Percentiles rank a stretch among this genome's conserved stretches.
Evolutionary conservation across 2,888 invertebrate species (phyloP).

Genomic region (Hirtodrosophila trivittata): DNA sequence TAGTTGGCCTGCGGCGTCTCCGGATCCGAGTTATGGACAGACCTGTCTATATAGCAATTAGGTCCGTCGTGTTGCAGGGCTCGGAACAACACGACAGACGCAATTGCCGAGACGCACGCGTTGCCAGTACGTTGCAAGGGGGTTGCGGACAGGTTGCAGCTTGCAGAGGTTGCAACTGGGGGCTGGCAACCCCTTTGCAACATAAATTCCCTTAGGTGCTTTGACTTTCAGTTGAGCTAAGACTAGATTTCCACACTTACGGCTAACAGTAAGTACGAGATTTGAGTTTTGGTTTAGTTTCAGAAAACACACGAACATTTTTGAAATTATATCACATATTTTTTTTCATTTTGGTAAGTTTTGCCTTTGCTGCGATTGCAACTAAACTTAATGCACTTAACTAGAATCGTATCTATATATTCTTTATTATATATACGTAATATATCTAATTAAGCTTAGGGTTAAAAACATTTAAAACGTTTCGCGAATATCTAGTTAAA

Average conservation of each 20-base stretch:
- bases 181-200: slow-evolving; percentile 71
- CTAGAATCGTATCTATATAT: slow-evolving; percentile 1
- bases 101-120: slow-evolving; percentile 54
- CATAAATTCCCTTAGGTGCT: slow-evolving; percentile 37
- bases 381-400: too few relatives aligned
- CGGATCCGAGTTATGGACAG: too few relatives aligned
- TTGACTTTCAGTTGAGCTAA: slow-evolving; percentile 22
- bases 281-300: slow-evolving; percentile 30
- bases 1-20: slow-evolving; percentile 31
- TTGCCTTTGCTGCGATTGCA: slow-evolving; percentile 28
- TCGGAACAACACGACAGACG: slow-evolving; percentile 76
- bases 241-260: background rate
- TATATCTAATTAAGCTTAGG: slow-evolving; percentile 64
- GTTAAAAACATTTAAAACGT: slow-evolving; percentile 30
- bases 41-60: too few relatives aligned
- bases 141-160: slow-evolving; percentile 15
- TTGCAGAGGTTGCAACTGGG: slow-evolving; percentile 30
- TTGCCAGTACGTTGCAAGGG: slow-evolving; percentile 37
- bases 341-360: slow-evolving; percentile 37
- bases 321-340: slow-evolving; percentile 77
- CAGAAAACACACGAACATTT: slow-evolving; percentile 69
- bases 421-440: background rate
- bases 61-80: slow-evolving; percentile 78
- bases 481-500: slow-evolving; percentile 11
- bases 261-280: slow-evolving; percentile 3